Evolutionary conservation across 2,888 invertebrate species (phyloP), one percentile per base, ranked within the genome.

Genomic region (Resseliella maxima): DNA sequence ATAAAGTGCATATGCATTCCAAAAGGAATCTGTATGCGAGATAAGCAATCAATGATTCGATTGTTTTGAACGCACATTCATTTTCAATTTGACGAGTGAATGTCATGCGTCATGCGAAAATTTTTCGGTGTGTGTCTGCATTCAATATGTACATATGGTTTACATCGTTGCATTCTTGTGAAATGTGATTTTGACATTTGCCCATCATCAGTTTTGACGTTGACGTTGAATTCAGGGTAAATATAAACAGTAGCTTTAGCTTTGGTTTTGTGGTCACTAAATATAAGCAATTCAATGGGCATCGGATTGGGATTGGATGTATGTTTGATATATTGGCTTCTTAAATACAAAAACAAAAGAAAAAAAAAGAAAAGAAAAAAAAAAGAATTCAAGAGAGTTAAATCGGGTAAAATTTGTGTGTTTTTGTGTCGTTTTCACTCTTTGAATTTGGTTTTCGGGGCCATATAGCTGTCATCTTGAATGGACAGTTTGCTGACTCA

Each of bases 171-270:
- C 35, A 72, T 72, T 72, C 72, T 10, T 72, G 31, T 72, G 72
- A 72, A 72, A 72, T 72, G 72, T 35, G 72, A 72, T 72, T 31
- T n/a, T 72, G 72, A 72, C 72, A 72, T 72, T 72, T 72, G 72
- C 31, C 72, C 72, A 72, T 72, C 72, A 72, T 72, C 72, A 18
- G 31, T 72, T 72, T 59, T 24, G 50, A 50, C 50, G 50, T 3
- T 50, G 50, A 12, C 50, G 59, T 50, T 6, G 72, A 72, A 35
- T 72, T 72, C 72, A 72, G 1, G 31, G 72, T 72, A 31, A 72
- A 72, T 72, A 15, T 31, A 72, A 72, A 72, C 72, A 72, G 72
- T 72, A 72, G 72, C 72, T 24, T 5, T n/a, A 59, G 3, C 0
- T 24, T 18, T n/a, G 50, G 50, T 18, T 59, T 59, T 59, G 27